A percentile compares a stretch with the other conserved stretches of the same genome.
These are phyloP conservation scores for Megaleporinus macrocephalus DNA, from an alignment of 2,113 vertebrate genomes.

Conservation along the genomic window DNA sequence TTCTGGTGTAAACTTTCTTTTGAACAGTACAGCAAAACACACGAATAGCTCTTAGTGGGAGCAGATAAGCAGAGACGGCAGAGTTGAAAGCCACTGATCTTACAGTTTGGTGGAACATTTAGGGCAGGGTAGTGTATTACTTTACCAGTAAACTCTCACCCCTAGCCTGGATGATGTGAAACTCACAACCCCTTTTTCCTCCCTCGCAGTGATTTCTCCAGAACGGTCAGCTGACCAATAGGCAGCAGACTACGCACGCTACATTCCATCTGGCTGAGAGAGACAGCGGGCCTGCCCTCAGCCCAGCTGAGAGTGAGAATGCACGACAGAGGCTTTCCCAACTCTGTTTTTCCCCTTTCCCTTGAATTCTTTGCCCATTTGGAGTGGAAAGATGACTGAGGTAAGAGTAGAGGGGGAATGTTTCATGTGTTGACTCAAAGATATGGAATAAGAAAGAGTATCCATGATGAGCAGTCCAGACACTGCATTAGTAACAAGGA, in stretches of 20 bases:
- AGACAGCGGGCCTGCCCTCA: constrained; percentile 38
- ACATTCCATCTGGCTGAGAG: constrained; percentile 38
- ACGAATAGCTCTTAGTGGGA: too few relatives aligned
- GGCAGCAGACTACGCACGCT: constrained; percentile 8
- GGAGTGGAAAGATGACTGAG: neutral
- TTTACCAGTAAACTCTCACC: constrained; percentile 24
- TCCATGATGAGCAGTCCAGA: constrained; percentile 11
- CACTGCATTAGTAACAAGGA: constrained; percentile 38
- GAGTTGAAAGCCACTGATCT: neutral
- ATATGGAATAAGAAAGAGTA: neutral
- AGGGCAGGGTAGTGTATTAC: neutral
- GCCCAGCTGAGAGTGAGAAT: constrained; percentile 43
- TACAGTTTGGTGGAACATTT: neutral
- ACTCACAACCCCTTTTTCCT: neutral
- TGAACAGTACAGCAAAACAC: too few relatives aligned
- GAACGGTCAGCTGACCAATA: constrained; percentile 48
- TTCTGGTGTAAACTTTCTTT: too few relatives aligned
- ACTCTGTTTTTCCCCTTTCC: neutral
- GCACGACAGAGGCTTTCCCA: constrained; percentile 1
- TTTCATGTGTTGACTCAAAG: constrained; percentile 32
- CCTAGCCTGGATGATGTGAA: constrained; percentile 19
- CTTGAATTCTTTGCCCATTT: neutral
- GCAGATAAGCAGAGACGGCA: neutral
- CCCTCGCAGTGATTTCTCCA: neutral
- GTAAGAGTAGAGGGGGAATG: neutral